Percentiles rank a stretch among this genome's conserved stretches.
Conservation (phyloP, 1,140 invertebrate genomes). For the Neuroterus valhalla region DNA sequence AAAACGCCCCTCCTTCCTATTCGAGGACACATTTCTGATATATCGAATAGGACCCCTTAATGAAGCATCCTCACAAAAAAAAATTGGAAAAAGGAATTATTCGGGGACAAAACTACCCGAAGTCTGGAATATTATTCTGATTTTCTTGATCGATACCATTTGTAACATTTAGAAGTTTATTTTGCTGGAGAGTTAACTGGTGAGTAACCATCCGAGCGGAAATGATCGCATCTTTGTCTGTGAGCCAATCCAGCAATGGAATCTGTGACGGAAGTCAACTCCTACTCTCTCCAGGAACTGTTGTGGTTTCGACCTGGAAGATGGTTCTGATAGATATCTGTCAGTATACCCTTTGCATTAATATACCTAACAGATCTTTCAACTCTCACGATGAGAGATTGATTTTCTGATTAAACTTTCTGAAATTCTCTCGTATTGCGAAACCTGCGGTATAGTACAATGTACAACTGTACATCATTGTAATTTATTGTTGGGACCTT, state of each 20-base stretch:
- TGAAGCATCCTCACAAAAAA: no score
- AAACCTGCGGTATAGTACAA: not conserved
- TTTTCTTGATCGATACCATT: not conserved
- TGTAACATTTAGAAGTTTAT: conserved; percentile 13
- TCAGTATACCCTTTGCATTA: conserved; percentile 27
- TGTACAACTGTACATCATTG: not conserved
- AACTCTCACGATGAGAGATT: conserved; percentile 16
- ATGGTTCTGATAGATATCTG: conserved; percentile 21
- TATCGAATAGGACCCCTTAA: no score
- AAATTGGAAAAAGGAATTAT: no score
- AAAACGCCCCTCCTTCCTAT: no score
- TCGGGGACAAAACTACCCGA: no score
- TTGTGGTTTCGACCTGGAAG: conserved; percentile 15
- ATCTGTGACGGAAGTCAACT: conserved; percentile 15
- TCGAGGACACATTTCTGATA: no score
- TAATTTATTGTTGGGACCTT: not conserved
- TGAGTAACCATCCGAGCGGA: conserved; percentile 22
- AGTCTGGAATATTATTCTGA: conserved; percentile 8
- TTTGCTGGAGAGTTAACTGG: conserved; percentile 5
- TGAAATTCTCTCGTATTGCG: not conserved
- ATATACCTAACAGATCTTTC: not conserved
- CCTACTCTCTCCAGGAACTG: not conserved
- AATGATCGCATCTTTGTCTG: conserved; percentile 26
- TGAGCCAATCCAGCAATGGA: not conserved
- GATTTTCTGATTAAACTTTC: conserved; percentile 16